Percentiles rank a stretch among this genome's conserved stretches.
phyloP scores from a whole-genome alignment of 2,888 invertebrate genomes.

The Helobdella robusta region DNA sequence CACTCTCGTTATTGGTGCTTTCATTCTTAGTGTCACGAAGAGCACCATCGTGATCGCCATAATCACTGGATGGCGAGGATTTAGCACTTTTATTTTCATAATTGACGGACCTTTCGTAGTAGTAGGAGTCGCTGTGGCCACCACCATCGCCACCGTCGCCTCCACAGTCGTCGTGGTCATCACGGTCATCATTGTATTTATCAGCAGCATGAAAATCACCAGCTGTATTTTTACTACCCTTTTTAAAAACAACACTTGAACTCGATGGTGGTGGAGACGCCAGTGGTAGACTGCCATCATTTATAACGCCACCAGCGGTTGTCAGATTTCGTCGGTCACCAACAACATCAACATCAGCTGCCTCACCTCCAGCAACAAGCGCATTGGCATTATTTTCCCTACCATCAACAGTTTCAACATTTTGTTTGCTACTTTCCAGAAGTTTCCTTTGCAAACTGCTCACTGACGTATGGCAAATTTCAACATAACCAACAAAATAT shows the following conservation, averaged over 20 bases:
- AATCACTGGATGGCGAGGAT: too few species aligned
- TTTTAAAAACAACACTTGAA: neutral
- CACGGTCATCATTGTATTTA: neutral
- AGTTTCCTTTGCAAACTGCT: too few species aligned
- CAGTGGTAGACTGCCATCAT: neutral
- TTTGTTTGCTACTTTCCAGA: too few species aligned
- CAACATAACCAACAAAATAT: too few species aligned
- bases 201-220: neutral
- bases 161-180: constrained; percentile 4
- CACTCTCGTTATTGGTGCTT: neutral
- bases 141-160: too few species aligned
- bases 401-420: too few species aligned
- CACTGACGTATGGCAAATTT: too few species aligned
- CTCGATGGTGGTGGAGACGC: too few species aligned
- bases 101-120: too few species aligned
- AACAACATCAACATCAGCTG: neutral
- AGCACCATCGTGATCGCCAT: neutral
- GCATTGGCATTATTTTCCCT: too few species aligned
- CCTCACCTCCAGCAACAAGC: neutral
- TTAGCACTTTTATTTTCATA: too few species aligned
- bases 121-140: too few species aligned
- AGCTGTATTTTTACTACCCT: neutral
- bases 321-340: neutral
- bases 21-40: neutral
- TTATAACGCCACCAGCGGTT: neutral